Percentiles rank a stretch among this genome's conserved stretches.
These are phyloP conservation scores for Clarias gariepinus DNA, from an alignment of 2,113 vertebrate species.

Conservation along the genomic window DNA sequence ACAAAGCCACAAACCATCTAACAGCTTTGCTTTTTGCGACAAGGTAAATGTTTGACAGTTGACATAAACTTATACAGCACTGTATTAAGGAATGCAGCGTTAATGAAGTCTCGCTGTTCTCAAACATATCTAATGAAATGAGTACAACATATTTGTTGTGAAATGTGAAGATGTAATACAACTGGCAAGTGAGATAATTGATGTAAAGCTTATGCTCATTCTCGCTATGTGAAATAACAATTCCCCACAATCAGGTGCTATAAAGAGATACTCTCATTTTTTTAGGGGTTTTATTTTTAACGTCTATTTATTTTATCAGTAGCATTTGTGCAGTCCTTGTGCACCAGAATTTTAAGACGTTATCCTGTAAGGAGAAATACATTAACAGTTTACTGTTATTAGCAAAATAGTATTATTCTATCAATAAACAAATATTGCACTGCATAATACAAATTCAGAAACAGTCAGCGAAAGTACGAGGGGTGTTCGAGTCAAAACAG, in stretches of 20 bases:
- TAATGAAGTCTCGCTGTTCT: conserved; percentile 18
- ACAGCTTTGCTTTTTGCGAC: conserved; percentile 10
- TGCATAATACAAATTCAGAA: background rate
- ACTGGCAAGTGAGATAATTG: background rate
- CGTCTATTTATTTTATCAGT: background rate
- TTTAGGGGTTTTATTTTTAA: background rate
- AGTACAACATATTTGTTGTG: background rate
- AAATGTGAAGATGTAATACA: background rate
- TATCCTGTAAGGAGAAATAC: background rate
- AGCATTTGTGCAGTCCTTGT: background rate
- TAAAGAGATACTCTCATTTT: background rate
- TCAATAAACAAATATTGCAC: background rate
- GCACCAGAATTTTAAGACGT: background rate
- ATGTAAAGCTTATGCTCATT: background rate
- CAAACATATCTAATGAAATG: background rate
- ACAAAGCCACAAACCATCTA: background rate
- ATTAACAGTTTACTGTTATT: background rate
- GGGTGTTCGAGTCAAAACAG: too few relatives aligned
- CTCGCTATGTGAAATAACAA: background rate
- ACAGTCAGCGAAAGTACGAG: background rate
- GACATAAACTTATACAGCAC: background rate
- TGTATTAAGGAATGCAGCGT: conserved; percentile 21
- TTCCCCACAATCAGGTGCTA: background rate
- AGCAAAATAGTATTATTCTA: background rate
- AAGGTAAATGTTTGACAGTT: conserved; percentile 33